Evolutionary conservation across 1,140 invertebrate genomes (phyloP).

Genomic region (Drosophila lowei): DNA sequence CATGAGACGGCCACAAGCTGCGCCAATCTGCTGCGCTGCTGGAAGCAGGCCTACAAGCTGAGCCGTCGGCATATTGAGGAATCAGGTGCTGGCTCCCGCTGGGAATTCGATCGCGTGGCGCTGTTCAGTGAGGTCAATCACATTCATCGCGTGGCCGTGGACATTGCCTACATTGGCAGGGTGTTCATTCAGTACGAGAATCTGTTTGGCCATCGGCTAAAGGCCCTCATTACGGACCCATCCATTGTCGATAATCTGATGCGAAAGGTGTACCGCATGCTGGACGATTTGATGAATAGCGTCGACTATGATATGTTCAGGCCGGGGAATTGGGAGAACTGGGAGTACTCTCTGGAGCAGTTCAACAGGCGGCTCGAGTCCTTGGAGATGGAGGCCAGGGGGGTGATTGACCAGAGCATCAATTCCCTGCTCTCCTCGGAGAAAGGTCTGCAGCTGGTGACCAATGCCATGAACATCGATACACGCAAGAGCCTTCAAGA

Average conservation of each 20-base stretch:
- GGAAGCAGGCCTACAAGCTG: conserved; percentile 89
- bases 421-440: conserved; percentile 90
- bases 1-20: conserved; percentile 85
- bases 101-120: conserved; percentile 94
- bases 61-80: conserved; percentile 91
- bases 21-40: conserved; percentile 88
- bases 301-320: conserved; percentile 93
- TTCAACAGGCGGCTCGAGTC: conserved; percentile 89
- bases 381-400: conserved; percentile 92
- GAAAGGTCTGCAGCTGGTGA: conserved; percentile 90
- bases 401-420: conserved; percentile 94
- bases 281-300: conserved; percentile 89
- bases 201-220: conserved; percentile 93
- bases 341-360: conserved; percentile 90
- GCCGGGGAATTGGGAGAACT: conserved; percentile 90
- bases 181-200: conserved; percentile 94
- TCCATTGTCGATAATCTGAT: conserved; percentile 92
- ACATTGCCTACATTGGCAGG: conserved; percentile 89
- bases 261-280: conserved; percentile 84
- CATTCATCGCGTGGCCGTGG: conserved; percentile 89
- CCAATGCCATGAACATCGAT: conserved; percentile 91
- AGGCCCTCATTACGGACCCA: conserved; percentile 92
- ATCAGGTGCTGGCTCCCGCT: conserved; percentile 91
- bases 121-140: conserved; percentile 94
- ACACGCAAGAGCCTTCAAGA: conserved; percentile 89